A percentile compares a stretch with the other conserved stretches of the same genome.
These are phyloP conservation scores for Pentalonia nigronervosa DNA, from an alignment of 1,140 invertebrate genomes.

Conservation along the genomic window DNA sequence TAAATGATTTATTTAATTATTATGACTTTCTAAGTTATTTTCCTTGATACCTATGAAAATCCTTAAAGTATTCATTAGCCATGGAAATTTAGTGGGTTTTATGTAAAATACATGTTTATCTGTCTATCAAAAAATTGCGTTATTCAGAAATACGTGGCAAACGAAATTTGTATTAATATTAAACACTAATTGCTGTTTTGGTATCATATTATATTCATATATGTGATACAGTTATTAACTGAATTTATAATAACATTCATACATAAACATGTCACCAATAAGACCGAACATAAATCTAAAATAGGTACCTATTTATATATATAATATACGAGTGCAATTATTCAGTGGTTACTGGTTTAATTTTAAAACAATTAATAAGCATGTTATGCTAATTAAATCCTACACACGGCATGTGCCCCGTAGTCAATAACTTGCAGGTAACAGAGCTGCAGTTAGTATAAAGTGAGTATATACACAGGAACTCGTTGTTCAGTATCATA, in stretches of 20 bases:
- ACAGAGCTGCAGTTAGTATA: neutral
- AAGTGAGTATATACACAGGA: neutral
- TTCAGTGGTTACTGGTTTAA: neutral
- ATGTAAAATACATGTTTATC: neutral
- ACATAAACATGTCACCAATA: neutral
- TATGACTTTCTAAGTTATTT: neutral
- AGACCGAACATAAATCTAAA: neutral
- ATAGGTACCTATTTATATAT: neutral
- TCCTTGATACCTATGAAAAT: neutral
- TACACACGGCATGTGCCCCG: neutral
- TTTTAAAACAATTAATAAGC: neutral
- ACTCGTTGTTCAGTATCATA: neutral
- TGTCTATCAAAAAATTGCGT: neutral
- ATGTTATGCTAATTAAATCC: neutral
- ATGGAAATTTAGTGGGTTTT: neutral
- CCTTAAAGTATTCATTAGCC: neutral
- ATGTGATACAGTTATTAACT: too few species aligned
- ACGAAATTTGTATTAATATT: neutral
- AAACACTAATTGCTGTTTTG: neutral
- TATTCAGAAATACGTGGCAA: neutral
- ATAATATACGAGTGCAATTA: neutral
- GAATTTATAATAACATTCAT: neutral
- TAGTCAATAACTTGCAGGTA: neutral
- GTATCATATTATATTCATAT: neutral
- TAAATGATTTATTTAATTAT: conserved; percentile 10